Evolutionary conservation across 2,888 invertebrate genomes (phyloP), one percentile per base, ranked within the genome.

Genomic region (Zygogramma bicolorata): DNA sequence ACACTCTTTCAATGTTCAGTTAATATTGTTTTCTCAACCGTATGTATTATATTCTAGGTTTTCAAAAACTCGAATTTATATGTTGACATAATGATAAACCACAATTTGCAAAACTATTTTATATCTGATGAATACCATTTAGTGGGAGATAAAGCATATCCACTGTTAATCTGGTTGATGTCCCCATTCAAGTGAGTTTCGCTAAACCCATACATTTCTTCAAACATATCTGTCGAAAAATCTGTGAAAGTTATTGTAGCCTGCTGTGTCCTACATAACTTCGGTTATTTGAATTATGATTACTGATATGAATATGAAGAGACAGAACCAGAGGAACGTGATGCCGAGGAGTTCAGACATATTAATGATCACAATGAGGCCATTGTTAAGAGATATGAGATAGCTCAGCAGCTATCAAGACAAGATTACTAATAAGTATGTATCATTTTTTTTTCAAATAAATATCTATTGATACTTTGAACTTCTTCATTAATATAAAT

Each of bases 191-290:
- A 42, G 46, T 22, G n/a, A 22, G 46, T 63, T 27, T 8, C n/a
- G 8, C 22, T 18, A 20, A 63, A n/a, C 38, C 38, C 18, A 25
- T 40, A 42, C 25, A 63, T 42, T 7, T 49, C 4, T 29, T 8
- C 46, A 31, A 65, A 65, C 18, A 49, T 13, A 49, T 49, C 49
- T 1, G 29, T 65, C 3, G n/a, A 25, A n/a, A 65, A 65, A 29
- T 13, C 65, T 7, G 49, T 65, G 6, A 31, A 49, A 65, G 29
- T 65, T 29, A 65, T 49, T 27, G 31, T 31, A 27, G 65, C 65
- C n/a, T 40, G 46, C 20, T 65, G 65, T 29, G 31, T 65, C 8
- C 49, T 65, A 10, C 65, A 65, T 31, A 46, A n/a, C n/a, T n/a
- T n/a, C n/a, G n/a, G n/a, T n/a, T n/a, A n/a, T n/a, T n/a, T n/a